These are phyloP conservation scores for Mellivora capensis DNA, from an alignment of 2,113 vertebrate species.

Conservation along the genomic window DNA sequence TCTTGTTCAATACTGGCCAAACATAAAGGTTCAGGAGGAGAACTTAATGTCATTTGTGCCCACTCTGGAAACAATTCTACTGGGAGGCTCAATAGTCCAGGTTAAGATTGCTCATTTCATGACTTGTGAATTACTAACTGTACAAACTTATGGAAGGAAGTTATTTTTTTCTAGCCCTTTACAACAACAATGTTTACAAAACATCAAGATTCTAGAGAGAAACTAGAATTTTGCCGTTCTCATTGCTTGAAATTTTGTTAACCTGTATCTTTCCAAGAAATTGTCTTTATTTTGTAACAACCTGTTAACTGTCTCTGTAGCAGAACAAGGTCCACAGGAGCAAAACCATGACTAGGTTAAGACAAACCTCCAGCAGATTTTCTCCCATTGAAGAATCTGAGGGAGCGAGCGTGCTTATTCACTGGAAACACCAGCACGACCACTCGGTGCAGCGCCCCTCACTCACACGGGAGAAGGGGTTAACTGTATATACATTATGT, in stretches of 20 bases:
- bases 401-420: not conserved
- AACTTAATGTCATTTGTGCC: not conserved
- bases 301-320: not conserved
- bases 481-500: not conserved
- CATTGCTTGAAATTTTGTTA: not conserved
- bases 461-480: not conserved
- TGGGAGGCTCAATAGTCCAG: not conserved
- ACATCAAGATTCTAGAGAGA: not conserved
- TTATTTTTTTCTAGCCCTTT: not conserved
- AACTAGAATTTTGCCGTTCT: not conserved
- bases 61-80: not conserved
- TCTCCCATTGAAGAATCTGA: not conserved
- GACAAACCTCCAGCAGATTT: not conserved
- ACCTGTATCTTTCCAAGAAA: constrained; percentile 29
- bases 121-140: not conserved
- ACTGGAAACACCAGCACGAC: not conserved
- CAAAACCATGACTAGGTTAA: not conserved
- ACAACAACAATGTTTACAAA: constrained; percentile 26
- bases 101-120: not conserved
- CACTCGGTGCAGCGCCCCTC: not conserved
- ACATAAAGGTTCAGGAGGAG: not conserved
- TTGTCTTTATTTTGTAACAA: not conserved
- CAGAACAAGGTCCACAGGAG: not conserved
- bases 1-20: not conserved
- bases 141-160: not conserved